Evolutionary conservation across 2,113 vertebrate genomes (phyloP), one percentile per base, ranked within the genome.

Genomic region (Tangachromis dhanisi): DNA sequence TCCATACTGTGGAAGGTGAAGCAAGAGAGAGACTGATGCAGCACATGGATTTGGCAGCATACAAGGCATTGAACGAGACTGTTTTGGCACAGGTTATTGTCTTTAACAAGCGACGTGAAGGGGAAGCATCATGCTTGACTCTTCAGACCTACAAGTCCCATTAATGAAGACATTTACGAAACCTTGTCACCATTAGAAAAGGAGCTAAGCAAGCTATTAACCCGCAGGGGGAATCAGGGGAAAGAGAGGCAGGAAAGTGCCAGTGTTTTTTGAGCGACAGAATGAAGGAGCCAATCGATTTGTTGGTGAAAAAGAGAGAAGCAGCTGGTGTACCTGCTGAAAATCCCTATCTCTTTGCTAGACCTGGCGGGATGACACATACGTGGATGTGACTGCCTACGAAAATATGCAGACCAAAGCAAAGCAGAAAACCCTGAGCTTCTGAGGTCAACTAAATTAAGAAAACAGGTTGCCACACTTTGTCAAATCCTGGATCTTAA

Each of bases 121-220:
- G 51, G 0, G 51, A 11, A 53, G 51, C 51, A 6, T 53, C 3
- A 53, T 0, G 19, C 19, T 53, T 53, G 51, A 53, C 51, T 10
- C 51, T 53, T 53, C 19, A 53, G 9, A 53, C 9, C 51, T 6
- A 53, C 5, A 11, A 53, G 51, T 53, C 5, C 19, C 51, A 21
- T 53, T 53, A 53, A 53, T 53, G 51, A 53, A 53, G 19, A 53
- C 51, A 11, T 2, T 53, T 53, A 53, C 5, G 2, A 53, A 53
- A 53, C 19, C 19, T 11, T 53, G 19, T 53, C 51, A 53, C 51
- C 19, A 21, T 53, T 53, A 53, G 19, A 11, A 53, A 53, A 53
- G 9, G 51, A 53, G 19, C 9, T 11, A 10, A 53, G 5, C 51
- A 53, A 53, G 51, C 51, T 53, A 21, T 53, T 21, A 53, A 11